These are phyloP conservation scores for Plemyria rubiginata DNA, from an alignment of 2,888 invertebrate genomes.

Conservation along the genomic window DNA sequence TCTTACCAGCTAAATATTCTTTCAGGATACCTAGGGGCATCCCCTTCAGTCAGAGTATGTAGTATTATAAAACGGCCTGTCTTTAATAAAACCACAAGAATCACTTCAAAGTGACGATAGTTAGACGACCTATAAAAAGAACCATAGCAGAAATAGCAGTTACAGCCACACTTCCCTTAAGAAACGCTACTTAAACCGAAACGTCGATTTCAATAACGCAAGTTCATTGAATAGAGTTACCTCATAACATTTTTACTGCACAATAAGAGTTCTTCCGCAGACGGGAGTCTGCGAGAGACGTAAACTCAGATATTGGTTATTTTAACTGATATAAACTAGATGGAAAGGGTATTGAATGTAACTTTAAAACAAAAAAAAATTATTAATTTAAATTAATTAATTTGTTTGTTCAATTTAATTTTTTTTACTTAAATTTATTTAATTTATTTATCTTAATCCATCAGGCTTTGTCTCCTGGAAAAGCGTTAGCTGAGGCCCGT, in stretches of 20 bases:
- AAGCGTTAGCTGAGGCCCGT: too few species aligned
- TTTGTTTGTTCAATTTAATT: too few species aligned
- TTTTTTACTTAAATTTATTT: too few species aligned
- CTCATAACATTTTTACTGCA: slow-evolving; percentile 83
- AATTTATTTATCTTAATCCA: too few species aligned
- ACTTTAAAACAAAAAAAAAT: too few species aligned
- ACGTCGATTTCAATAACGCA: slow-evolving; percentile 78
- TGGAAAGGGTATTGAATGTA: background rate
- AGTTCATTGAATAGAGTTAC: slow-evolving; percentile 81
- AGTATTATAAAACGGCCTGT: background rate
- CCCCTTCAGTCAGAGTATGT: background rate
- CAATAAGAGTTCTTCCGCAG: slow-evolving; percentile 71
- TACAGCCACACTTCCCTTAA: slow-evolving; percentile 59
- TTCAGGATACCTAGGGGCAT: too few species aligned
- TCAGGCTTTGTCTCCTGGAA: too few species aligned
- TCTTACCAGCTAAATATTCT: too few species aligned
- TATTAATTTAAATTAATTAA: too few species aligned
- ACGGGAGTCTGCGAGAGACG: slow-evolving; percentile 50
- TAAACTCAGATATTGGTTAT: slow-evolving; percentile 73
- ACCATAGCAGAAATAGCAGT: slow-evolving; percentile 53
- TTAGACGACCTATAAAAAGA: slow-evolving; percentile 36
- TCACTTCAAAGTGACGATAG: background rate
- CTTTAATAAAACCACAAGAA: background rate
- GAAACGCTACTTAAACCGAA: slow-evolving; percentile 71
- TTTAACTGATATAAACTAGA: slow-evolving; percentile 8